Evolutionary conservation across 23 tunicate species (phyloP).

Genomic region (Halocynthia roretzi): DNA sequence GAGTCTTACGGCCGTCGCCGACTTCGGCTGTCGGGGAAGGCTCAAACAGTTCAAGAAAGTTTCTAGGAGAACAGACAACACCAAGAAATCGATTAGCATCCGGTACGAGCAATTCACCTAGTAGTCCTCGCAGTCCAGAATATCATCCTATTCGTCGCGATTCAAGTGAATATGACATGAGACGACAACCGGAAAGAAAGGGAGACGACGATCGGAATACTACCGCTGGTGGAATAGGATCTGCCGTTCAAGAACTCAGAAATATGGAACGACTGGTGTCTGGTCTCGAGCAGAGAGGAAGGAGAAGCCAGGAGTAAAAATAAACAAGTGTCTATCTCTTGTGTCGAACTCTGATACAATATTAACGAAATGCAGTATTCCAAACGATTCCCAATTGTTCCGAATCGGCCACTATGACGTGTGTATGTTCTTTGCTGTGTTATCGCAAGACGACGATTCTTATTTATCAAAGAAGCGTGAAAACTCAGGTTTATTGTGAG

Average conservation of each 20-base stretch:
- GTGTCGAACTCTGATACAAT: not conserved
- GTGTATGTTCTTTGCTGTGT: no score
- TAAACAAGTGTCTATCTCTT: not conserved
- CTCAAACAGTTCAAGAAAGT: not conserved
- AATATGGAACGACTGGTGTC: conserved; percentile 68
- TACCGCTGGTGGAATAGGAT: not conserved
- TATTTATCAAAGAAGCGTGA: no score
- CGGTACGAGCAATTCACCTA: conserved; percentile 39
- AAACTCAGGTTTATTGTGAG: no score
- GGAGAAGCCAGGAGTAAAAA: conserved; percentile 10
- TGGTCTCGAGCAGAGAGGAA: conserved; percentile 23
- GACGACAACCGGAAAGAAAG: conserved; percentile 26
- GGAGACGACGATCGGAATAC: conserved; percentile 2
- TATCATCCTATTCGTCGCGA: conserved; percentile 16
- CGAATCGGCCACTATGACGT: not conserved
- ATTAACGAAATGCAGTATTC: conserved; percentile 3
- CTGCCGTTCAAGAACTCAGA: conserved; percentile 40
- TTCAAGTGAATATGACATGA: conserved; percentile 35
- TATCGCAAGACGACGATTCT: no score
- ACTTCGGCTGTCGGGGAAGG: not conserved
- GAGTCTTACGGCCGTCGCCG: conserved; percentile 7
- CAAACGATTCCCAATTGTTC: conserved; percentile 4
- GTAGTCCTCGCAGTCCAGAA: conserved; percentile 19
- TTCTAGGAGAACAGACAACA: conserved; percentile 3
- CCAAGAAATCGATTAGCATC: conserved; percentile 26